Conservation (phyloP, 2,888 invertebrate genomes). For the Cosmopolites sordidus region DNA sequence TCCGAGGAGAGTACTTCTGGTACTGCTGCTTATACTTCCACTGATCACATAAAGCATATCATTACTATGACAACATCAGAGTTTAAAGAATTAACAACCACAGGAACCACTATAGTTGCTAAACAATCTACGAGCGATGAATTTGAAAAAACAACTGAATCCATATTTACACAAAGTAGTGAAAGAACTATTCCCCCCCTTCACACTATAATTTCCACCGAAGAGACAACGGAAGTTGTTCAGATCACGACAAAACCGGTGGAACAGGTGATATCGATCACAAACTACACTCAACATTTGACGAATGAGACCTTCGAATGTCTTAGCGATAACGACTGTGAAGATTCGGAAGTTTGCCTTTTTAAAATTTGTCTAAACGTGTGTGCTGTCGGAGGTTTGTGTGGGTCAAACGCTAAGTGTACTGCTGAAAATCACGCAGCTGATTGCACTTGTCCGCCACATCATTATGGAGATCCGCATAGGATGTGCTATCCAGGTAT, state of each 20-base stretch:
- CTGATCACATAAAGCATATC: constrained; percentile 8
- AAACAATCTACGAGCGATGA: constrained; percentile 2
- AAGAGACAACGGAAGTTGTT: too few species aligned
- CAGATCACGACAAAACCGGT: constrained; percentile 9
- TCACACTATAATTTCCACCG: constrained; percentile 1
- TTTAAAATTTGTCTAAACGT: constrained; percentile 62
- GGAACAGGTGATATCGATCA: constrained; percentile 30
- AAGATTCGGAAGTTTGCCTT: constrained; percentile 59
- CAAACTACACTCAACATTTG: constrained; percentile 46
- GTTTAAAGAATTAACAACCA: constrained; percentile 20
- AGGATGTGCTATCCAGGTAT: constrained; percentile 63
- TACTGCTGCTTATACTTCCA: neutral
- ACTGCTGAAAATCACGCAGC: constrained; percentile 60
- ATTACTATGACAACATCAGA: constrained; percentile 18
- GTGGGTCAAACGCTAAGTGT: constrained; percentile 61
- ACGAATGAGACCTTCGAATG: constrained; percentile 54
- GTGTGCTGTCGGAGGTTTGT: constrained; percentile 53
- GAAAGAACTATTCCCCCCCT: neutral
- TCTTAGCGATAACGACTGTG: constrained; percentile 60
- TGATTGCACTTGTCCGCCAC: constrained; percentile 58
- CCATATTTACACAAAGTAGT: too few species aligned
- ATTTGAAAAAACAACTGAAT: too few species aligned
- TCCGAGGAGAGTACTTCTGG: neutral
- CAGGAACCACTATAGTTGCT: constrained; percentile 14
- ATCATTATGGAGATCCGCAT: constrained; percentile 53